A percentile compares a stretch with the other conserved stretches of the same genome.
These are phyloP conservation scores for Labeo catla DNA, from an alignment of 2,113 vertebrate species.

Conservation along the genomic window DNA sequence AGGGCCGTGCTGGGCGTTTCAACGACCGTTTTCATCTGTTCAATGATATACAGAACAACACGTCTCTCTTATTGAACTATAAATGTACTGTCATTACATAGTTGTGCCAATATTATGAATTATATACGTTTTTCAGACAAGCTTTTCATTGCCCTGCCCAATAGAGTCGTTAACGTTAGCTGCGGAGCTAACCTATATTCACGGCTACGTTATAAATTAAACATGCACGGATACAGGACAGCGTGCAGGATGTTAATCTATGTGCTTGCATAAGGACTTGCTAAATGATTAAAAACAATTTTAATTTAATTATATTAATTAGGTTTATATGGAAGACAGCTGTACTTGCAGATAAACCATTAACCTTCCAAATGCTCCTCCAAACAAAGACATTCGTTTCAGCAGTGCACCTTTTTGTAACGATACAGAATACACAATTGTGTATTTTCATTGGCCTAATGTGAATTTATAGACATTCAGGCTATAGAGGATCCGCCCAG, in stretches of 20 bases:
- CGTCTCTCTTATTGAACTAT: neutral
- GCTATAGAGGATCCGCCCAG: constrained; percentile 55
- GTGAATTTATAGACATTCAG: neutral
- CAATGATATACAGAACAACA: too few relatives aligned
- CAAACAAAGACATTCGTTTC: neutral
- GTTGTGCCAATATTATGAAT: neutral
- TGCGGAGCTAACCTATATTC: constrained; percentile 5
- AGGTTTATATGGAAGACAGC: neutral
- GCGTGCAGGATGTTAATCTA: neutral
- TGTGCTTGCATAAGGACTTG: neutral
- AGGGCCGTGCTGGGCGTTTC: constrained; percentile 13
- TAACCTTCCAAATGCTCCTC: neutral
- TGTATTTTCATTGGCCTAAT: neutral
- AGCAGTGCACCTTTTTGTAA: neutral
- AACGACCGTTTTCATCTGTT: neutral
- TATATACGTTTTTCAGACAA: neutral
- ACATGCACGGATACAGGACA: neutral
- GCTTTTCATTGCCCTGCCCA: neutral
- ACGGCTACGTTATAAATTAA: neutral
- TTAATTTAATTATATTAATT: neutral
- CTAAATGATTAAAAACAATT: neutral
- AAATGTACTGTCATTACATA: neutral
- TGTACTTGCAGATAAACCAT: neutral
- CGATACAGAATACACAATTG: neutral
- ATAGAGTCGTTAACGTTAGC: constrained; percentile 18